Evolutionary conservation across 2,797 vertebrate genomes (phyloP), one percentile per base, ranked within the genome.

Genomic region (Lutra lutra): DNA sequence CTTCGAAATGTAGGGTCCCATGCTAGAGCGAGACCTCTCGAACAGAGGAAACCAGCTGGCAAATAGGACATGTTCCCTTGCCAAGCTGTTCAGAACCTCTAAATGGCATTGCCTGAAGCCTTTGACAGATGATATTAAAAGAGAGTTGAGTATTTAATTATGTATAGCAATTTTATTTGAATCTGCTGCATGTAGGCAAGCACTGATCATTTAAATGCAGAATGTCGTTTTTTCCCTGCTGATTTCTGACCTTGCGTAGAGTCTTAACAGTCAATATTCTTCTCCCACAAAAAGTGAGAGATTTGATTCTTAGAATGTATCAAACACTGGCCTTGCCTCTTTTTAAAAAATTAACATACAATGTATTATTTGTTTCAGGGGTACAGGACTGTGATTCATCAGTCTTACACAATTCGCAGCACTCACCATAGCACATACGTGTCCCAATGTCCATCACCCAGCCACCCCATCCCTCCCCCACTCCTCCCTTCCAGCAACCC

Each of bases 111-210:
- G 73, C 68, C 62, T 10, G 12, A 86, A 91, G 68, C 9, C 48
- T 91, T 68, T 96, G 96, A 79, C 86, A 83, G 66, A 73, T 5
- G 72, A 77, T 62, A 29, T 78, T 79, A 88, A 64, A 88, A 70
- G 86, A 79, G 18, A 51, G 86, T 54, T 86, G 68, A 91, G 17
- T 77, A 35, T 82, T 95, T 93, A 91, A 94, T 88, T 84, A 93
- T n/a, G 51, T 43, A 78, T 54, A 58, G 64, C 32, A 38, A 2
- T 92, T 96, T 94, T 86, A 82, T 93, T 91, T 80, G 60, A 79
- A 68, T 86, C 86, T 35, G 1, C 38, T 88, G 10, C 54, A 18
- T 86, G n/a, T 54, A 83, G 29, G 25, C 13, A 84, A 87, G 78
- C 48, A n/a, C 38, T 68, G 94, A 91, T 21, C 75, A 84, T 35